These are phyloP conservation scores for Sesamia inferens DNA, from an alignment of 2,888 invertebrate genomes.

Conservation along the genomic window DNA sequence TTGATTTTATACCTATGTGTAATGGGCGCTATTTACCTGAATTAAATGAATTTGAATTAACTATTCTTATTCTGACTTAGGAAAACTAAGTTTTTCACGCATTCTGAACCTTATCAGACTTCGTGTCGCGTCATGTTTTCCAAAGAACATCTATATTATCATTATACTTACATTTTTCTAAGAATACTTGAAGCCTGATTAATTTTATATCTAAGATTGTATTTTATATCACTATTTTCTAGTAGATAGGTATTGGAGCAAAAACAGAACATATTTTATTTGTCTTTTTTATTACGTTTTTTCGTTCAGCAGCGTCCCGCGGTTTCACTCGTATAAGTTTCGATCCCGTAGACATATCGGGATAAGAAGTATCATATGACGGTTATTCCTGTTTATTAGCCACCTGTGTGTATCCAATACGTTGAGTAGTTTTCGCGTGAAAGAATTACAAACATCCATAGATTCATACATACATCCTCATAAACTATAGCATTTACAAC, in stretches of 20 bases:
- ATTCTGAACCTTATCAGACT: slow-evolving; percentile 5
- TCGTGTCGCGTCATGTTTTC: slow-evolving; percentile 6
- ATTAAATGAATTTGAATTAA: no score
- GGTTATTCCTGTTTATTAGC: no score
- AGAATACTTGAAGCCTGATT: slow-evolving; percentile 22
- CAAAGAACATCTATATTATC: slow-evolving; percentile 16
- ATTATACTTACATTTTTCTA: background rate
- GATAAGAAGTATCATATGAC: no score
- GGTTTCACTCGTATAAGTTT: no score
- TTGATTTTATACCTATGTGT: no score
- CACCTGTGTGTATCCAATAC: no score
- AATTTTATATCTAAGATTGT: slow-evolving; percentile 25
- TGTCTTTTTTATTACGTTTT: background rate
- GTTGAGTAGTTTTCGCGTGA: no score
- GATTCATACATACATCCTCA: no score
- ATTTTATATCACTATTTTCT: slow-evolving; percentile 25
- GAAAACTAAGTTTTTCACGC: background rate
- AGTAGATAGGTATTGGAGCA: slow-evolving; percentile 5
- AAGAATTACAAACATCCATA: no score
- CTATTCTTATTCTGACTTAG: background rate
- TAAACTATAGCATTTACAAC: no score
- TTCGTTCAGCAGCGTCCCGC: background rate
- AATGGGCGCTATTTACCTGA: no score
- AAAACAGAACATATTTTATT: background rate
- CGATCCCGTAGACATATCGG: no score